phyloP scores from a whole-genome alignment of 1,140 invertebrate species.

The Drosophila persimilis region DNA sequence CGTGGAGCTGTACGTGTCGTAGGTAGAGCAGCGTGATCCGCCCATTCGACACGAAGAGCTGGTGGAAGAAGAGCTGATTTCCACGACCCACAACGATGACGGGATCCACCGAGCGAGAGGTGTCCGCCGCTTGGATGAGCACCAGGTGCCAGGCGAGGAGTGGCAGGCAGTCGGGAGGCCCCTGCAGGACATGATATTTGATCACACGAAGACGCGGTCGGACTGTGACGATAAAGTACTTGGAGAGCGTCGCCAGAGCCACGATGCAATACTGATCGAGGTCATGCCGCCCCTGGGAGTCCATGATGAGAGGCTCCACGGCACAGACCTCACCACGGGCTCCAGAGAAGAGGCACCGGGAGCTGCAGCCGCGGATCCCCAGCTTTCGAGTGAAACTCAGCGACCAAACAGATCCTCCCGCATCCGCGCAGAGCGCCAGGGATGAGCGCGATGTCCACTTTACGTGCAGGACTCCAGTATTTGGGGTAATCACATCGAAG shows the following conservation, averaged over 20 bases:
- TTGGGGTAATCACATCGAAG: constrained; percentile 93
- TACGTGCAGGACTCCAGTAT: constrained; percentile 93
- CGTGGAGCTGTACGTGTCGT: constrained; percentile 87
- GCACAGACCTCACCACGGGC: constrained; percentile 96
- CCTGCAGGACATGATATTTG: constrained; percentile 84
- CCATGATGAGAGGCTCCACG: constrained; percentile 92
- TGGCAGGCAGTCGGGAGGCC: constrained; percentile 89
- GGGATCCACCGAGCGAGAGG: constrained; percentile 90
- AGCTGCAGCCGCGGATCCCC: constrained; percentile 93
- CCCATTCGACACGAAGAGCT: constrained; percentile 75
- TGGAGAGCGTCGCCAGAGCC: constrained; percentile 96
- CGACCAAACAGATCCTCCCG: constrained; percentile 98
- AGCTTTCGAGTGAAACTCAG: constrained; percentile 94
- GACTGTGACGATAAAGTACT: constrained; percentile 94
- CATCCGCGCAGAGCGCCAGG: constrained; percentile 94
- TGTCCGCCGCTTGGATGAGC: constrained; percentile 90
- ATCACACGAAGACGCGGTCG: constrained; percentile 87
- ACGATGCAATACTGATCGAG: constrained; percentile 91
- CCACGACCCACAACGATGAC: constrained; percentile 94
- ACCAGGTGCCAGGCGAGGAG: constrained; percentile 96
- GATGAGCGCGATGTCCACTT: constrained; percentile 87
- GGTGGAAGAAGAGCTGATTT: constrained; percentile 90
- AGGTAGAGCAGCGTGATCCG: constrained; percentile 83
- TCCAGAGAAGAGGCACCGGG: constrained; percentile 95
- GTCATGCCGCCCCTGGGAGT: constrained; percentile 88